These are phyloP conservation scores for Apotomis betuletana DNA, from an alignment of 2,888 invertebrate species.

Conservation along the genomic window DNA sequence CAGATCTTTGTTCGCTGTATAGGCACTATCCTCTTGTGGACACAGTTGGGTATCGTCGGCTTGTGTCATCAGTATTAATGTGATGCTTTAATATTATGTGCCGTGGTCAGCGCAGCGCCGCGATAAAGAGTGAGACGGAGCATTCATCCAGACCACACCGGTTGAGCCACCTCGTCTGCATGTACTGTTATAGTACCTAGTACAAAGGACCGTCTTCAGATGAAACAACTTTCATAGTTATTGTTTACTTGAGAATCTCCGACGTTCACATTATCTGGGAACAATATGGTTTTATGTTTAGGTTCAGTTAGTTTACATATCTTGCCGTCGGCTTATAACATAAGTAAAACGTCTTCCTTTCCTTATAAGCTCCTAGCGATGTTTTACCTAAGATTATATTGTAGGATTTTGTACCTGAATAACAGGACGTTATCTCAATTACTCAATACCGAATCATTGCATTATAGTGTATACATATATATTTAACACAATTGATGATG, in stretches of 20 bases:
- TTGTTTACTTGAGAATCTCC: slow-evolving; percentile 37
- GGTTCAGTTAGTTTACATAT: slow-evolving; percentile 28
- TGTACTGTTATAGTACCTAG: slow-evolving; percentile 36
- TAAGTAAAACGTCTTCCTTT: slow-evolving; percentile 1
- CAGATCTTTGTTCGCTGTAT: slow-evolving; percentile 71
- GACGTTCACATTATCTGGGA: slow-evolving; percentile 34
- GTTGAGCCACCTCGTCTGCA: slow-evolving; percentile 51
- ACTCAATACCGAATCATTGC: no score
- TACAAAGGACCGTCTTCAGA: slow-evolving; percentile 38
- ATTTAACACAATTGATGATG: no score
- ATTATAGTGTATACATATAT: no score
- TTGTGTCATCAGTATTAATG: slow-evolving; percentile 82
- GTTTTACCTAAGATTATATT: no score
- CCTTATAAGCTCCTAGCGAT: neutral
- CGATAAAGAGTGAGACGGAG: slow-evolving; percentile 69
- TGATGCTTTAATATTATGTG: slow-evolving; percentile 72
- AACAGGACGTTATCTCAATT: no score
- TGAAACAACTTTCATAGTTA: slow-evolving; percentile 40
- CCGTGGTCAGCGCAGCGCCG: slow-evolving; percentile 73
- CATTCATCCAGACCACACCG: slow-evolving; percentile 75
- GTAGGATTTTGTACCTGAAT: no score
- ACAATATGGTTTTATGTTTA: slow-evolving; percentile 35
- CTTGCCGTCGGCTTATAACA: slow-evolving; percentile 13
- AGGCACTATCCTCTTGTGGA: slow-evolving; percentile 74
- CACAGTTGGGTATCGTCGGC: slow-evolving; percentile 80